Conservation (phyloP, 2,113 vertebrate species). For the Pachyramphus minor region DNA sequence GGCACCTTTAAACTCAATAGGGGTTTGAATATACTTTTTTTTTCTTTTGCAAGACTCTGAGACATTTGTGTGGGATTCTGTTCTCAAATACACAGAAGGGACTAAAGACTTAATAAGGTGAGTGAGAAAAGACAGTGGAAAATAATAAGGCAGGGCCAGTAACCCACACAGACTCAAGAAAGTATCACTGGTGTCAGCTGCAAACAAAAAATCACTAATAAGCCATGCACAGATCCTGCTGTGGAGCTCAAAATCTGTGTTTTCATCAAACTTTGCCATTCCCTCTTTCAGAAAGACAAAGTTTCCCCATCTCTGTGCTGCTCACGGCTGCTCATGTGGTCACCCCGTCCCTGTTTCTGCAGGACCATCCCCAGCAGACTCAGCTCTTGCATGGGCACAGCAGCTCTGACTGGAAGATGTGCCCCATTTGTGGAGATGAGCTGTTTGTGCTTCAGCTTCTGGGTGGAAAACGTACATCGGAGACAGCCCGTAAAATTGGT, state of each 20-base stretch:
- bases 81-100: background rate
- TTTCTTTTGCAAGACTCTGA: background rate
- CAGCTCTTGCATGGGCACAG: accelerated
- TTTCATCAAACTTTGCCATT: background rate
- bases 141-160: background rate
- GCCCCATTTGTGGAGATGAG: background rate
- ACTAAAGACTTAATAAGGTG: background rate
- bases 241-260: background rate
- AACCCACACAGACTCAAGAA: background rate
- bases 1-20: background rate
- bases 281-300: background rate
- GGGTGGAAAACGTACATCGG: background rate
- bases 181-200: background rate
- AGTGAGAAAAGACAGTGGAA: constrained; percentile 11
- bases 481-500: accelerated
- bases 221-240: background rate
- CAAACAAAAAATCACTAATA: background rate
- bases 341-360: background rate
- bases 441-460: background rate
- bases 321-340: accelerated
- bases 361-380: background rate
- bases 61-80: background rate
- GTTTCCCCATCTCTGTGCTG: background rate
- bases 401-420: background rate
- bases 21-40: background rate